phyloP scores from a whole-genome alignment of 2,113 vertebrate species.

The Onychorhynchus coronatus region DNA sequence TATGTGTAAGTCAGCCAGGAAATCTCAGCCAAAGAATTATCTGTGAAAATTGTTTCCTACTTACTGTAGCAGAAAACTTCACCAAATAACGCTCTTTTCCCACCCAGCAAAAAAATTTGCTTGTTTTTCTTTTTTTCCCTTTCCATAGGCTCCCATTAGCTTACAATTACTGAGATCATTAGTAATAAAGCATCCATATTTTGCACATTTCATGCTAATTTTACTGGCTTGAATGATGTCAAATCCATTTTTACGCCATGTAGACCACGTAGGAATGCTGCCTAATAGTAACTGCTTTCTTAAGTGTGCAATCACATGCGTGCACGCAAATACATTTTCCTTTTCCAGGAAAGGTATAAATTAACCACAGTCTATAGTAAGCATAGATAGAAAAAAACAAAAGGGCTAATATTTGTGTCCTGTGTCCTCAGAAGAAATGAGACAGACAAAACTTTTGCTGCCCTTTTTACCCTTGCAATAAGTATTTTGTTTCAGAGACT shows the following conservation, averaged over 20 bases:
- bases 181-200: not conserved
- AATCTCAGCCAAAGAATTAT: not conserved
- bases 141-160: not conserved
- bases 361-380: not conserved
- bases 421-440: not conserved
- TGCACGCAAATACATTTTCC: not conserved
- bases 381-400: not conserved
- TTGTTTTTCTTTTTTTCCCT: accelerated
- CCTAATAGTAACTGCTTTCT: not conserved
- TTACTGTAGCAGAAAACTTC: not conserved
- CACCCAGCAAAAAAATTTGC: not conserved
- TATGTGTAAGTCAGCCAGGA: not conserved
- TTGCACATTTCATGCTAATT: not conserved
- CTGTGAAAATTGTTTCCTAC: constrained; percentile 33
- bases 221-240: not conserved
- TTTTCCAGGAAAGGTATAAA: not conserved
- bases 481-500: not conserved
- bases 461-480: not conserved
- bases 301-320: not conserved
- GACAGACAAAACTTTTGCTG: not conserved
- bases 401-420: not conserved
- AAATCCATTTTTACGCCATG: not conserved
- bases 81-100: not conserved
- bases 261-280: not conserved
- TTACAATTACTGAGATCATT: not conserved